Conservation (phyloP, 2,113 vertebrate species). For the Pomatorhinus ruficollis region DNA sequence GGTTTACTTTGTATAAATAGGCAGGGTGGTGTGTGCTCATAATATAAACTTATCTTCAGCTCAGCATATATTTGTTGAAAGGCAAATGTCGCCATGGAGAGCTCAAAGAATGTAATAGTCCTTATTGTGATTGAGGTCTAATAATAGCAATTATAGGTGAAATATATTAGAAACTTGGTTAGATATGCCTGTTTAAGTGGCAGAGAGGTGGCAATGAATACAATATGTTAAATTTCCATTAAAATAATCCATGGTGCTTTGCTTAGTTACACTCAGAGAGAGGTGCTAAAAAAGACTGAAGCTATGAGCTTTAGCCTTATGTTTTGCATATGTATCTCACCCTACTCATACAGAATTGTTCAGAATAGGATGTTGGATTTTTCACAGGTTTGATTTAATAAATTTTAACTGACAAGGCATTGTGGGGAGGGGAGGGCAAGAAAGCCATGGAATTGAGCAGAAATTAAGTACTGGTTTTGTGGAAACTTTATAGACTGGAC, state of each 20-base stretch:
- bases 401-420: background rate
- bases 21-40: background rate
- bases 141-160: background rate
- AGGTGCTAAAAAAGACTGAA: background rate
- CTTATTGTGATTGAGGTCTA: background rate
- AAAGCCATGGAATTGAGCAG: background rate
- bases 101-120: background rate
- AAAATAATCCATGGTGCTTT: background rate
- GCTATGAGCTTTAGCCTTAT: background rate
- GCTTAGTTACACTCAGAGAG: background rate
- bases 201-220: background rate
- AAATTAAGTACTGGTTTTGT: background rate
- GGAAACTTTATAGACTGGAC: background rate
- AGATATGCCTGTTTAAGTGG: background rate
- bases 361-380: background rate
- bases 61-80: background rate
- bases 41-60: background rate
- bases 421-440: background rate
- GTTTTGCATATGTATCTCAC: background rate
- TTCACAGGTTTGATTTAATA: background rate
- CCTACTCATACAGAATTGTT: background rate
- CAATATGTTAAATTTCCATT: background rate
- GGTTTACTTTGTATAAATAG: constrained; percentile 9
- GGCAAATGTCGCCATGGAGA: background rate
- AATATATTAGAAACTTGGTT: background rate